phyloP scores from a whole-genome alignment of 2,888 invertebrate genomes.

The Amitus sp. region DNA sequence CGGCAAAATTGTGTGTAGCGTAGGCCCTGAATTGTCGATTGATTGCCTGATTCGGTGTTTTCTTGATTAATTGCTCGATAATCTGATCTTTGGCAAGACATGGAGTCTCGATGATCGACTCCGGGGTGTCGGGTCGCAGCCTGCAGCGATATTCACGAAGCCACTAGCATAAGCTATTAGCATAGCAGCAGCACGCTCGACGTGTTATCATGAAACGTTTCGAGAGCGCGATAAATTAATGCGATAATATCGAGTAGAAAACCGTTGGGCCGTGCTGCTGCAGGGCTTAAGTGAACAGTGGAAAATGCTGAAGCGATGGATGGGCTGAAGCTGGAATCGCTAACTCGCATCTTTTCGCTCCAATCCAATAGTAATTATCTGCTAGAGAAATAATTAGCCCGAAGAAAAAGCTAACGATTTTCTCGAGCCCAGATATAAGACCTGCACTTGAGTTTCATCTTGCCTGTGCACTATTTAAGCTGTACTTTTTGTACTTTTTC shows the following conservation, averaged over 20 bases:
- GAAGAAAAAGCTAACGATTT: too few species aligned
- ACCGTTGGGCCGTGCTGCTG: conserved; percentile 36
- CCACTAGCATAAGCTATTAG: conserved; percentile 32
- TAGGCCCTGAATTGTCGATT: too few species aligned
- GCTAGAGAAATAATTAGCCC: conserved; percentile 19
- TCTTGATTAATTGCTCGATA: not conserved
- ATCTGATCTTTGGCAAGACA: not conserved
- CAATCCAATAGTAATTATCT: conserved; percentile 22
- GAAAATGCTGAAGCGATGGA: conserved; percentile 32
- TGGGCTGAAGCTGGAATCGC: conserved; percentile 21
- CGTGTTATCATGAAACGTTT: conserved; percentile 39
- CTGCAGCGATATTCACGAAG: not conserved
- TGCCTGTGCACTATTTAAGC: too few species aligned
- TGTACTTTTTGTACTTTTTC: too few species aligned
- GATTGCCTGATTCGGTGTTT: too few species aligned
- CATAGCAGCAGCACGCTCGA: conserved; percentile 17
- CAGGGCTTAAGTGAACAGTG: conserved; percentile 29
- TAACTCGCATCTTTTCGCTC: conserved; percentile 21
- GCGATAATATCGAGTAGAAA: conserved; percentile 40
- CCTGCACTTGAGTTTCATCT: too few species aligned
- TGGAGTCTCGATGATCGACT: not conserved
- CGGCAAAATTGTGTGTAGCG: too few species aligned
- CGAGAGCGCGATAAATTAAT: conserved; percentile 39
- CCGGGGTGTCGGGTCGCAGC: not conserved
- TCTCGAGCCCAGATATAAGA: too few species aligned